phyloP scores from a whole-genome alignment of 2,113 vertebrate species.

The Entomyzon cyanotis region DNA sequence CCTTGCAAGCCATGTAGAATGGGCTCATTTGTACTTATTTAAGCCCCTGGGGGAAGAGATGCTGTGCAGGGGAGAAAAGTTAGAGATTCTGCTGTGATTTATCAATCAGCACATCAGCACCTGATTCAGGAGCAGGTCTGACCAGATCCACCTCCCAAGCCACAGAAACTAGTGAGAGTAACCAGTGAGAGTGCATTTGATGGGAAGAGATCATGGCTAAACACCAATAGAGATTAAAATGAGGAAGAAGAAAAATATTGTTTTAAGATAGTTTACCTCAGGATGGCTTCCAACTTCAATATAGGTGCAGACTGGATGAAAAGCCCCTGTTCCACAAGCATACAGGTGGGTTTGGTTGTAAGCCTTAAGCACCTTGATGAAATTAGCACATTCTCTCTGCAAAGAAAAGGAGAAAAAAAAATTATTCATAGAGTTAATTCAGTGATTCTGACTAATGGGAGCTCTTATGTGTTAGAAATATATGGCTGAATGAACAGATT shows the following conservation, averaged over 20 bases:
- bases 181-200: not conserved
- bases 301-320: constrained; percentile 94
- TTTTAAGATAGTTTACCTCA: constrained; percentile 82
- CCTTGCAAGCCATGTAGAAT: not conserved
- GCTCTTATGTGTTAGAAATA: not conserved
- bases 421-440: constrained; percentile 31
- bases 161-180: not conserved
- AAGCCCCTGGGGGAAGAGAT: not conserved
- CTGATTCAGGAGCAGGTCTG: constrained; percentile 17
- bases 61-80: not conserved
- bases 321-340: constrained; percentile 93
- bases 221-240: constrained; percentile 1
- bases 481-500: constrained; percentile 16
- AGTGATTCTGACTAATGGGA: not conserved
- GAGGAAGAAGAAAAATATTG: not conserved
- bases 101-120: constrained; percentile 46
- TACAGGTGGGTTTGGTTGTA: constrained; percentile 97
- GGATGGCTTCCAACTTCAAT: constrained; percentile 91
- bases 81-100: constrained; percentile 13
- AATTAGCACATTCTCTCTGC: constrained; percentile 97
- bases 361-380: constrained; percentile 90
- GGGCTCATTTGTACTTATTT: not conserved
- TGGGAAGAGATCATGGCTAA: not conserved
- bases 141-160: not conserved
- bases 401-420: constrained; percentile 52